Evolutionary conservation across 2,113 vertebrate species (phyloP).

Genomic region (Typhlomys cinereus): DNA sequence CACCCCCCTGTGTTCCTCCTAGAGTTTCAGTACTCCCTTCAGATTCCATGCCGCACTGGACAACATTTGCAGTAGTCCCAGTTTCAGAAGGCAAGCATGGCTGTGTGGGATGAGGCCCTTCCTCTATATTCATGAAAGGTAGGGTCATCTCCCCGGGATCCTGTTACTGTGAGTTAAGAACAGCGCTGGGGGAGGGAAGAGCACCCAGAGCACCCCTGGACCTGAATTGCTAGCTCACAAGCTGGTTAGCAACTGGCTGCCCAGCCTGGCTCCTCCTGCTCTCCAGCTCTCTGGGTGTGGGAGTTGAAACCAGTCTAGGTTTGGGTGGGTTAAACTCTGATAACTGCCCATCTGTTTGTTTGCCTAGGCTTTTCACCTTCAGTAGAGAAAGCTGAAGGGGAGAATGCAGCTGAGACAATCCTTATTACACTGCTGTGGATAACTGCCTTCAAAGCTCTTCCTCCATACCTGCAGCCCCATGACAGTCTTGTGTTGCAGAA

Average conservation of each 20-base stretch:
- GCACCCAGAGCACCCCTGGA: conserved; percentile 3
- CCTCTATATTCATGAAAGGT: conserved; percentile 16
- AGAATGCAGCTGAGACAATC: background rate
- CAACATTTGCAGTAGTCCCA: background rate
- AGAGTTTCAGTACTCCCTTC: conserved; percentile 37
- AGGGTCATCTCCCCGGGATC: background rate
- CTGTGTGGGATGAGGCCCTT: background rate
- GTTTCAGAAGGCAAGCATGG: conserved; percentile 3
- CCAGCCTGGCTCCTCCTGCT: background rate
- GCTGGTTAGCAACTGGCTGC: background rate
- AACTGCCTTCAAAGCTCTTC: background rate
- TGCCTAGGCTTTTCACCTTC: background rate
- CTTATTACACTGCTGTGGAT: background rate
- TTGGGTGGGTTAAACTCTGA: background rate
- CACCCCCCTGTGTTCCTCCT: conserved; percentile 48
- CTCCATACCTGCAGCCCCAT: background rate
- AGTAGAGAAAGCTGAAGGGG: background rate
- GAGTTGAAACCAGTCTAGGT: background rate
- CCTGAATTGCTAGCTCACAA: background rate
- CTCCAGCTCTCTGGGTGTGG: background rate
- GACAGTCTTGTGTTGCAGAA: background rate
- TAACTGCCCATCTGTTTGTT: background rate
- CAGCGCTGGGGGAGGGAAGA: background rate
- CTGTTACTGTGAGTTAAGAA: background rate
- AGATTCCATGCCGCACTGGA: conserved; percentile 32